A percentile compares a stretch with the other conserved stretches of the same genome.
Conservation (phyloP, 2,888 invertebrate species). For the Myopa testacea region DNA sequence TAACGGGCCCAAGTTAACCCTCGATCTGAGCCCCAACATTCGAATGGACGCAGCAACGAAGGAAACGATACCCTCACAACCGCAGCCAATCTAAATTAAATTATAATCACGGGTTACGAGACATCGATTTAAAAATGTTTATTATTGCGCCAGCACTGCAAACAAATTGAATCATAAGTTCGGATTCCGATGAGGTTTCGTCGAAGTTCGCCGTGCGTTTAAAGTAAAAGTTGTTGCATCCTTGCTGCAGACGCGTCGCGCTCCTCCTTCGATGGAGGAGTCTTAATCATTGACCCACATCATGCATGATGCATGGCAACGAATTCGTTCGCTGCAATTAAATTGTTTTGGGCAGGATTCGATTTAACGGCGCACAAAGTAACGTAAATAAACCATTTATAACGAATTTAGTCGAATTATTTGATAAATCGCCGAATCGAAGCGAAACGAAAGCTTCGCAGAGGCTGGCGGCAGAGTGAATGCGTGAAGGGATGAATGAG, state of each 20-base stretch:
- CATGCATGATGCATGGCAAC: slow-evolving; percentile 26
- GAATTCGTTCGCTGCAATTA: slow-evolving; percentile 25
- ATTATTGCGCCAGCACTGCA: slow-evolving; percentile 17
- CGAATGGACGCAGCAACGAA: background rate
- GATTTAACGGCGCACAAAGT: slow-evolving; percentile 13
- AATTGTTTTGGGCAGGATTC: slow-evolving; percentile 16
- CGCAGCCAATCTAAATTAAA: slow-evolving; percentile 33
- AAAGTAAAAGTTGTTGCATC: slow-evolving; percentile 27
- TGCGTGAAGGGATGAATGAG: too few species aligned
- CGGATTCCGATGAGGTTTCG: too few species aligned
- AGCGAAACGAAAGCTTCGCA: background rate
- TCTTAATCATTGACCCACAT: slow-evolving; percentile 35
- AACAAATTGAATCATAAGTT: slow-evolving; percentile 24
- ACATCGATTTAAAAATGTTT: slow-evolving; percentile 30
- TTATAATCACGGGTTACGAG: slow-evolving; percentile 33
- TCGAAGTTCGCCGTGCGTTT: background rate
- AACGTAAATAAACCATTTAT: slow-evolving; percentile 23
- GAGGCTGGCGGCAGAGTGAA: background rate
- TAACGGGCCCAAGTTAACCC: slow-evolving; percentile 5
- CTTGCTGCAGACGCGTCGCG: background rate
- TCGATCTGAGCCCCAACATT: background rate
- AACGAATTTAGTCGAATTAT: slow-evolving; percentile 12
- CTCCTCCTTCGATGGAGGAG: background rate
- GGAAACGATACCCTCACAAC: background rate
- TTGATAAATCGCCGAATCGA: slow-evolving; percentile 11